Percentiles rank a stretch among this genome's conserved stretches.
Evolutionary conservation across 2,113 vertebrate species (phyloP).

Genomic region (Corythornis vintsioides): DNA sequence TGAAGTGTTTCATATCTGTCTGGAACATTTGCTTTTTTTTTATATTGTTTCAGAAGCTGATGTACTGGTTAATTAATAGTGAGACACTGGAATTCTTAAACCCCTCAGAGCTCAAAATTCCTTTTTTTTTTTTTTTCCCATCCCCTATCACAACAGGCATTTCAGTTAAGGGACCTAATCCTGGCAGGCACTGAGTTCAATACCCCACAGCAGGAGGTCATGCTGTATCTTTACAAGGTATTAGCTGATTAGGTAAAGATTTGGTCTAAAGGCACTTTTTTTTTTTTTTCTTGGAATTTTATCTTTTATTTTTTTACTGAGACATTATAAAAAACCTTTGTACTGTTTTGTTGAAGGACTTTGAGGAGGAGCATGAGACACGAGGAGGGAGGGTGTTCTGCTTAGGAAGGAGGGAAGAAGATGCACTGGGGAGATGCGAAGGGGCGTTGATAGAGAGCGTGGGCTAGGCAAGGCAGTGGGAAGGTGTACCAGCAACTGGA

Average conservation of each 20-base stretch:
- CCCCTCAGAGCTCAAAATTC: not conserved
- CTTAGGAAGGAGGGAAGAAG: not conserved
- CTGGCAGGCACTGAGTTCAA: not conserved
- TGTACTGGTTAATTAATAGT: not conserved
- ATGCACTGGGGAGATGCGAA: fast-evolving
- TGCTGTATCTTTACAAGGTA: not conserved
- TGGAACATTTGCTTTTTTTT: not conserved
- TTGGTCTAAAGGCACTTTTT: not conserved
- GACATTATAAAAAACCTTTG: not conserved
- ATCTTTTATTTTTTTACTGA: not conserved
- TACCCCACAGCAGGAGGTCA: not conserved
- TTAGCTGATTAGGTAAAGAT: not conserved
- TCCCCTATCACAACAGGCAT: not conserved
- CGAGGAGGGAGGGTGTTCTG: not conserved
- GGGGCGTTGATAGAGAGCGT: not conserved
- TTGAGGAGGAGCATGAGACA: not conserved
- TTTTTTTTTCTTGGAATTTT: not conserved
- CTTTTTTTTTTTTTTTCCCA: not conserved
- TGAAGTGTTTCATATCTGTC: not conserved
- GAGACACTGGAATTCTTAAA: not conserved
- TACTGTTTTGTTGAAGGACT: not conserved
- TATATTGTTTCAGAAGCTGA: not conserved
- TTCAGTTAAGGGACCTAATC: not conserved
- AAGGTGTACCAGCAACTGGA: not conserved
- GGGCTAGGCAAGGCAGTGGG: not conserved